These are phyloP conservation scores for Hybos culiciformis DNA, from an alignment of 2,888 invertebrate genomes.

Conservation along the genomic window DNA sequence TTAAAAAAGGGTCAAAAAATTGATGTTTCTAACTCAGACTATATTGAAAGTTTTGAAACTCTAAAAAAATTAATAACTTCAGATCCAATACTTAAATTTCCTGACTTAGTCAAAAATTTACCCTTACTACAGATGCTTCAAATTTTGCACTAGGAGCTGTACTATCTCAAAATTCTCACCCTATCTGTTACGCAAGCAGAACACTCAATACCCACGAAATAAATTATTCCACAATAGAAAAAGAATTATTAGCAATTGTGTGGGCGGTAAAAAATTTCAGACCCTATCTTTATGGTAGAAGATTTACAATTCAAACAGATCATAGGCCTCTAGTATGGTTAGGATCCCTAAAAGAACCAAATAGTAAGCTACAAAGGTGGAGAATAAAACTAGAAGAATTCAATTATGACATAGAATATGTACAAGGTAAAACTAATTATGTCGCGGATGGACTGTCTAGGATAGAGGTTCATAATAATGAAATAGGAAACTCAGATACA, in stretches of 20 bases:
- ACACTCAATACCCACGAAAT: slow-evolving; percentile 6
- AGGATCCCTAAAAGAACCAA: slow-evolving; percentile 9
- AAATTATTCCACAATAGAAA: slow-evolving; percentile 10
- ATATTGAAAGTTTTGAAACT: neutral
- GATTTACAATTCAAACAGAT: slow-evolving; percentile 12
- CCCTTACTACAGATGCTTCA: slow-evolving; percentile 22
- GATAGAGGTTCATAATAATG: slow-evolving; percentile 8
- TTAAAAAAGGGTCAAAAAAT: neutral
- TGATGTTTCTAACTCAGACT: too few relatives aligned
- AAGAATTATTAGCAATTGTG: slow-evolving; percentile 11
- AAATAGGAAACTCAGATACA: neutral
- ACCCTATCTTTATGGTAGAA: slow-evolving; percentile 12
- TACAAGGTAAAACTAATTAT: slow-evolving; percentile 14
- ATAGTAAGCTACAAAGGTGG: slow-evolving; percentile 9
- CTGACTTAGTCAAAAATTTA: slow-evolving; percentile 20
- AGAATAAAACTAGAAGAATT: too few relatives aligned
- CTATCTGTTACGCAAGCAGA: slow-evolving; percentile 7
- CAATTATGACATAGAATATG: too few relatives aligned
- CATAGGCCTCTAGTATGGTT: slow-evolving; percentile 13
- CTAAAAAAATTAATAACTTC: slow-evolving; percentile 1
- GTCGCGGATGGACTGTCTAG: slow-evolving; percentile 16
- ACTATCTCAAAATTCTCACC: slow-evolving; percentile 8
- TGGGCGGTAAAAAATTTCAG: slow-evolving; percentile 13
- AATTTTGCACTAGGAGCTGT: slow-evolving; percentile 19
- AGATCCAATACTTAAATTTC: slow-evolving; percentile 1